Evolutionary conservation across 1,140 invertebrate genomes (phyloP).

Genomic region (Dinoponera quadriceps): DNA sequence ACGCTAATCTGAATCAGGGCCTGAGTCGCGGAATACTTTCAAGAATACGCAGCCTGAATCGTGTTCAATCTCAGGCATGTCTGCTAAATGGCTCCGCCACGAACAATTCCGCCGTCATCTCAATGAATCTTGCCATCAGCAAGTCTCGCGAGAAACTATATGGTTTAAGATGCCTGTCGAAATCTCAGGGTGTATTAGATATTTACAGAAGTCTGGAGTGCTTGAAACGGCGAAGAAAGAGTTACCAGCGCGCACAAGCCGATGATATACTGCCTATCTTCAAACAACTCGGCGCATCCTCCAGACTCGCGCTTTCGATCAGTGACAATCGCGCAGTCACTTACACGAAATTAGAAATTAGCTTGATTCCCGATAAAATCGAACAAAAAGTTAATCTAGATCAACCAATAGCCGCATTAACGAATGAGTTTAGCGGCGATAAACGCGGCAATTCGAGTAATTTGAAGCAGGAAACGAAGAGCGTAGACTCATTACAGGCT

Average conservation of each 20-base stretch:
- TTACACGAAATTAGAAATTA: not conserved
- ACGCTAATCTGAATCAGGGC: slow-evolving; percentile 80
- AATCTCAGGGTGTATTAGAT: slow-evolving; percentile 87
- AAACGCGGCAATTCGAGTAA: not conserved
- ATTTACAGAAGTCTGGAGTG: slow-evolving; percentile 84
- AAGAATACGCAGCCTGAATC: slow-evolving; percentile 81
- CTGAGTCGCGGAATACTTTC: slow-evolving; percentile 78
- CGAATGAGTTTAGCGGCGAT: not conserved
- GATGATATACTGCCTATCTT: slow-evolving; percentile 81
- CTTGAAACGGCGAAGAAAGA: slow-evolving; percentile 76
- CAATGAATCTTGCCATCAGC: slow-evolving; percentile 73
- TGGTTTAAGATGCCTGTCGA: slow-evolving; percentile 85
- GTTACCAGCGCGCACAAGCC: slow-evolving; percentile 74
- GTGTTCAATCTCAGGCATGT: slow-evolving; percentile 81
- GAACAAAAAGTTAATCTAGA: slow-evolving; percentile 1
- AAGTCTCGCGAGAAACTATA: slow-evolving; percentile 86
- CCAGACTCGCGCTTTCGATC: slow-evolving; percentile 38
- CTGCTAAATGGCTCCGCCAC: slow-evolving; percentile 73
- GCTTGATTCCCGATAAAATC: not conserved
- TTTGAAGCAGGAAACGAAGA: not conserved
- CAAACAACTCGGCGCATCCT: slow-evolving; percentile 75
- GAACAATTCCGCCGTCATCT: slow-evolving; percentile 18
- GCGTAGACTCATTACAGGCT: not conserved
- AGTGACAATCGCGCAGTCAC: not conserved
- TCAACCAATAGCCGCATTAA: not conserved